phyloP scores from a whole-genome alignment of 2,113 vertebrate genomes.

The Numida meleagris region DNA sequence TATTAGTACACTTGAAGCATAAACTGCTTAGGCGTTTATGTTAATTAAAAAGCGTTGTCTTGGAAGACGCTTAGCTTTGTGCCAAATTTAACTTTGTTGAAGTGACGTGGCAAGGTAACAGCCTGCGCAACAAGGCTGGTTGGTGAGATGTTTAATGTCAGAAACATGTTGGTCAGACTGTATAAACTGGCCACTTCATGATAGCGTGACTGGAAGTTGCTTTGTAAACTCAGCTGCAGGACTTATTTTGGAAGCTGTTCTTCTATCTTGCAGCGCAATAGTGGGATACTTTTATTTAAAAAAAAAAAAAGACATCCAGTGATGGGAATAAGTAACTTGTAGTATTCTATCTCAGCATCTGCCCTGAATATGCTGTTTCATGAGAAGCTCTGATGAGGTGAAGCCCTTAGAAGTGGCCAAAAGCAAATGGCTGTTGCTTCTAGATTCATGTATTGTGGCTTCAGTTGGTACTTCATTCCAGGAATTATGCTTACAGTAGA shows the following conservation, averaged over 20 bases:
- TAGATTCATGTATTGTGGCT: not conserved
- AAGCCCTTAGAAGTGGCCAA: not conserved
- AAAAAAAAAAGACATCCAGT: not conserved
- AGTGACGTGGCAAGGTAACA: not conserved
- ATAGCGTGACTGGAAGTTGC: not conserved
- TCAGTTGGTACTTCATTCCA: not conserved
- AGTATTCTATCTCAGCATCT: not conserved
- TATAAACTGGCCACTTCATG: not conserved
- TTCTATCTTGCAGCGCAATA: not conserved
- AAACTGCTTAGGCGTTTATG: not conserved
- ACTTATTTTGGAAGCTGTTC: not conserved
- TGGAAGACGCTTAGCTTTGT: not conserved
- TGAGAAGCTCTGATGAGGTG: not conserved
- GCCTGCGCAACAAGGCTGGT: not conserved
- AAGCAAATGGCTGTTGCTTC: not conserved
- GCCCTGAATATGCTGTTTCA: not conserved
- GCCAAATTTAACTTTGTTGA: not conserved
- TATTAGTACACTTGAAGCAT: not conserved
- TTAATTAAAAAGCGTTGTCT: fast-evolving
- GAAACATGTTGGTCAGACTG: not conserved
- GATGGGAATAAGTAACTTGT: not conserved
- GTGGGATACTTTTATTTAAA: not conserved
- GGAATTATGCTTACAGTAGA: not conserved
- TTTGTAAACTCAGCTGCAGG: not conserved
- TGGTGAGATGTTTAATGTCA: not conserved